phyloP scores from a whole-genome alignment of 2,888 invertebrate species.

The Andricus quercusramuli region DNA sequence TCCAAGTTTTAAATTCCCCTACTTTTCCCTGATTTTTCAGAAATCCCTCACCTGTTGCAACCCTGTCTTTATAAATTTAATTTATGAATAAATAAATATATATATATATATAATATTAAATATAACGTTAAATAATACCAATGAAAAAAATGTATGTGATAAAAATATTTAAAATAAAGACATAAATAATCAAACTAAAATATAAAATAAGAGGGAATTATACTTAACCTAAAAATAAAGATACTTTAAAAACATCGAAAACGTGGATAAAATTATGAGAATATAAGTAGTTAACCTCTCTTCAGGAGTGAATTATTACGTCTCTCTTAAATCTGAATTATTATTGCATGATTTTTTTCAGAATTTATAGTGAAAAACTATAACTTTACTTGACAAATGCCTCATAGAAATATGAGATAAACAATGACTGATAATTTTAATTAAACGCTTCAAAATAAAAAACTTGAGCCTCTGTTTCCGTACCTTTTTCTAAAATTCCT shows the following conservation, averaged over 20 bases:
- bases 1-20: too few species aligned
- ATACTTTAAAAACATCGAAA: neutral
- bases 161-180: neutral
- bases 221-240: conserved; percentile 2
- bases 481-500: neutral
- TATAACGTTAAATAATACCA: neutral
- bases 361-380: neutral
- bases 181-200: neutral
- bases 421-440: neutral
- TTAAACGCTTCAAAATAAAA: neutral
- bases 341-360: neutral
- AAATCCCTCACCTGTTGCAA: too few species aligned
- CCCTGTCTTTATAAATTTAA: too few species aligned
- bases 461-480: neutral
- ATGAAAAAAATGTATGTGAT: neutral
- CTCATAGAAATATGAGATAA: neutral
- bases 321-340: neutral
- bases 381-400: neutral
- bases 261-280: neutral
- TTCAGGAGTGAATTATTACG: neutral
- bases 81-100: too few species aligned
- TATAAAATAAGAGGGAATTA: neutral
- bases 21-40: too few species aligned
- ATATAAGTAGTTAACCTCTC: neutral
- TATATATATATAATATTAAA: neutral